Base-by-base conservation (phyloP, 2,888 invertebrate genomes). In the Mactromeris polynyma region DNA sequence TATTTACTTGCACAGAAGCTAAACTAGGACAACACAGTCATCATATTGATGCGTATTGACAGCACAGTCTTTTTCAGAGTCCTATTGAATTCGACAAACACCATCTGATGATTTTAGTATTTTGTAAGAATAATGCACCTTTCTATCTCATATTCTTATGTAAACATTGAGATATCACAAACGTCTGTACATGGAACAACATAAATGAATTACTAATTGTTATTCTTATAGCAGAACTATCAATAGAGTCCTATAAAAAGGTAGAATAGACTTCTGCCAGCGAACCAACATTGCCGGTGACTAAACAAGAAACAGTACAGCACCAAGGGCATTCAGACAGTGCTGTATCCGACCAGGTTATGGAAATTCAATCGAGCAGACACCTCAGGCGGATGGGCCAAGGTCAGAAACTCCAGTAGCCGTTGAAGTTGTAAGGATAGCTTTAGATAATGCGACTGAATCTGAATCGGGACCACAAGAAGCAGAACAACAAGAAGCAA, bases 301-400 rank as follows among this genome's bases (percentile, higher is more conserved):
- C 46, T 31, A 73, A 85, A 51, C 82, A 85, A 36, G 82, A 87
- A n/a, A 9, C 58, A 33, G 83, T 85, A 17, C 17, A 73, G 26
- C 81, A 69, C 33, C 82, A 89, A 33, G 87, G 82, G n/a, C 85
- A 83, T 9, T 89, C 89, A 7, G 89, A 89, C 7, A 89, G 89
- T 85, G 85, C 85, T 33, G 82, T 89, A 31, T 78, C 82, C 11
- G 64, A 78, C 1, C 73, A 73, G 36, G 73, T 79, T 21, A 78
- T 73, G 51, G 85, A 81, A 79, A 82, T 85, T 69, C 84, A 81
- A 26, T 51, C 64, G 89, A 85, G 17, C 82, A 87, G 83, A 87
- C 84, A 46, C 89, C 82, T 40, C 51, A 64, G n/a, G 78, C 83
- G 46, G 89, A 85, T 19, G 80, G 21, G 7, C 51, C 19, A 1